Conservation (phyloP, 2,888 invertebrate genomes). For the Pterostichus madidus region DNA sequence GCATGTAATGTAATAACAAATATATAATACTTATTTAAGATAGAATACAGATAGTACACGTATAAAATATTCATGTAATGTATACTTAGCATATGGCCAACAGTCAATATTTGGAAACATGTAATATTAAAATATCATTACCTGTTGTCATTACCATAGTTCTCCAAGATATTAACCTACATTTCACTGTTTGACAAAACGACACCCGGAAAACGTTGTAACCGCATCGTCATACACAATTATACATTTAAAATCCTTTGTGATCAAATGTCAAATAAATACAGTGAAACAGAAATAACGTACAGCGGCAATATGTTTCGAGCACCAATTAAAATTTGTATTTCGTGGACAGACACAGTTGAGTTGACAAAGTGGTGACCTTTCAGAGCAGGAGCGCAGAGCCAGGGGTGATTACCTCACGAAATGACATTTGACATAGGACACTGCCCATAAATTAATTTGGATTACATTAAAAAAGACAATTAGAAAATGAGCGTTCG, state of each 20-base stretch:
- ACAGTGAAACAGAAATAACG: slow-evolving; percentile 34
- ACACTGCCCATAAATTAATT: slow-evolving; percentile 58
- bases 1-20: not conserved
- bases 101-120: slow-evolving; percentile 10
- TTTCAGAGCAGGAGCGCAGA: not conserved
- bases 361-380: slow-evolving; percentile 37
- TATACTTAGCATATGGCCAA: slow-evolving; percentile 1
- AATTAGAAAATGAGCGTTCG: slow-evolving; percentile 56
- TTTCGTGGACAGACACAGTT: slow-evolving; percentile 7
- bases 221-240: slow-evolving; percentile 8
- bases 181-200: slow-evolving; percentile 29
- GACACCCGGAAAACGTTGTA: not conserved
- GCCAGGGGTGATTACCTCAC: slow-evolving; percentile 36
- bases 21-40: not conserved
- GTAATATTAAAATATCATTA: slow-evolving; percentile 46
- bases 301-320: slow-evolving; percentile 13
- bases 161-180: slow-evolving; percentile 25
- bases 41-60: not conserved
- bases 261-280: slow-evolving; percentile 43
- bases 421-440: slow-evolving; percentile 64
- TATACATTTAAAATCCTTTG: slow-evolving; percentile 34
- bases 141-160: slow-evolving; percentile 12
- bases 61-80: slow-evolving; percentile 1
- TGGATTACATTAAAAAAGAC: slow-evolving; percentile 58
- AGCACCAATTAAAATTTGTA: slow-evolving; percentile 47